Percentiles rank a stretch among this genome's conserved stretches.
Evolutionary conservation across 1,140 invertebrate genomes (phyloP).

Genomic region (Ditylenchus dipsaci): DNA sequence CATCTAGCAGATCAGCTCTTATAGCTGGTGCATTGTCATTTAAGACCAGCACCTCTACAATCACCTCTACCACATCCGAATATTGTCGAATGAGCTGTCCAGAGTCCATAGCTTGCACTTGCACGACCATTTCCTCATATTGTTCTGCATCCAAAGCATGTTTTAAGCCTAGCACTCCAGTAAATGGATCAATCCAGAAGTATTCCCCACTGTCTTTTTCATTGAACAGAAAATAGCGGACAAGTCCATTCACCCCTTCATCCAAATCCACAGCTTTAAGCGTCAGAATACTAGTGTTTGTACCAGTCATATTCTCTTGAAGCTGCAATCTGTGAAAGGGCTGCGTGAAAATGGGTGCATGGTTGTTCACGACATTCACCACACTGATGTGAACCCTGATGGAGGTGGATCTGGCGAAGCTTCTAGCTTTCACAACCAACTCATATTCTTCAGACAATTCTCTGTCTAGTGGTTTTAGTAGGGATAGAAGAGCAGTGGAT

Average conservation of each 20-base stretch:
- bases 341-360: not conserved
- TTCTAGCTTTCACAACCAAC: not conserved
- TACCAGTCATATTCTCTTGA: not conserved
- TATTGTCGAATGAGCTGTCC: not conserved
- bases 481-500: not conserved
- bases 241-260: not conserved
- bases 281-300: not conserved
- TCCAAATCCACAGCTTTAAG: not conserved
- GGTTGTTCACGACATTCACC: not conserved
- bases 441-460: not conserved
- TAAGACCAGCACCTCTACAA: not conserved
- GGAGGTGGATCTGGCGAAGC: not conserved
- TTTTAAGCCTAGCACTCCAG: not conserved
- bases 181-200: not conserved
- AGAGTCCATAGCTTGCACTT: not conserved
- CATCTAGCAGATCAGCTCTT: not conserved
- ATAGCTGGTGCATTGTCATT: not conserved
- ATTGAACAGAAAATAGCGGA: not conserved
- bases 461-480: not conserved
- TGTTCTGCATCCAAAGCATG: not conserved
- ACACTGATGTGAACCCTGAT: not conserved
- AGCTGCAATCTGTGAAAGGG: not conserved
- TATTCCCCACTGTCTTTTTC: not conserved
- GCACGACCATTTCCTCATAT: not conserved
- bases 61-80: not conserved